phyloP scores from a whole-genome alignment of 2,888 invertebrate species.

The Latrodectus elegans region DNA sequence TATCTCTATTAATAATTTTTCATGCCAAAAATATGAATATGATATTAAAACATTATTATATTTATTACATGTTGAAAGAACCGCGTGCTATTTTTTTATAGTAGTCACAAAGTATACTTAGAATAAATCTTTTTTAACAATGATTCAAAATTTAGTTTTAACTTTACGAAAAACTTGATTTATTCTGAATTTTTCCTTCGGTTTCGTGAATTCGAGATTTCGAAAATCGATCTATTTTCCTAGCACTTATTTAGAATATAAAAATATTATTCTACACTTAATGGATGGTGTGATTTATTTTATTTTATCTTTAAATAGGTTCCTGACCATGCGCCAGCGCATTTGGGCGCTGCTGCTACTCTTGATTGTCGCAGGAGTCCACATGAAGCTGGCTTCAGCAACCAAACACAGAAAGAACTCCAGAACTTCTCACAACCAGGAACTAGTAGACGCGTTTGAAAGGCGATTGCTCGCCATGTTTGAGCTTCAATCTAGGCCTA shows the following conservation, averaged over 20 bases:
- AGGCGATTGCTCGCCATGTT: conserved; percentile 80
- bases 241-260: neutral
- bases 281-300: neutral
- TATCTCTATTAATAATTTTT: no score
- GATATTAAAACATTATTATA: no score
- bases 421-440: conserved; percentile 9
- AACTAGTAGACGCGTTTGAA: conserved; percentile 77
- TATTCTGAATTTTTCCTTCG: no score
- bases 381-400: conserved; percentile 46
- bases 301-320: conserved; percentile 28
- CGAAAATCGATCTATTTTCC: neutral
- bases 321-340: conserved; percentile 67
- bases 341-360: conserved; percentile 60
- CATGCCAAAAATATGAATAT: no score
- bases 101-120: no score
- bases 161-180: no score
- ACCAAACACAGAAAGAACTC: neutral
- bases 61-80: no score
- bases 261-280: neutral
- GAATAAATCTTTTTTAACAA: no score
- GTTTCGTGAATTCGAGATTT: no score
- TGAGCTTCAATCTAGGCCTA: conserved; percentile 79
- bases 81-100: no score
- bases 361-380: conserved; percentile 54
- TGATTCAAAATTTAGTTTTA: no score